Evolutionary conservation across 2,797 vertebrate species (phyloP), one percentile per base, ranked within the genome.

Genomic region (Hemibagrus guttatus): DNA sequence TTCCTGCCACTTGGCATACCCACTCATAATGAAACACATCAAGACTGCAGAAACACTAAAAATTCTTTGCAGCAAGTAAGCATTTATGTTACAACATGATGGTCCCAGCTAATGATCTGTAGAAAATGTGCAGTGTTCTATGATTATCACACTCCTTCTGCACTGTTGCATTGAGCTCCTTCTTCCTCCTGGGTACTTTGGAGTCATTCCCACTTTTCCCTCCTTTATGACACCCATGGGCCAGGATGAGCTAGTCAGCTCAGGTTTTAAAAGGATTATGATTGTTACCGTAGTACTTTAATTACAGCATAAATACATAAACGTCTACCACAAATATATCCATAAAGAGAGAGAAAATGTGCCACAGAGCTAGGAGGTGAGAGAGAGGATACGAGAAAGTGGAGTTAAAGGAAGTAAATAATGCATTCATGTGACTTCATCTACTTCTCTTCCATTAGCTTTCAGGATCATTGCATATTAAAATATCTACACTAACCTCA

Each of bases 91-190:
- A 68, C 11, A 68, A 82, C 42, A 54, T 52, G 26, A 82, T 31
- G 46, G 6, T 68, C 46, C 11, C 42, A 61, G 35, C 46, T 82
- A 68, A 82, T 82, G 46, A 42, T 68, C 49, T 68, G 46, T n/a
- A 82, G 63, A 82, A 82, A 52, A 68, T 68, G n/a, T 82, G 63
- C 42, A 54, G 63, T 52, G n/a, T 31, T 68, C 64, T 66, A 66
- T 66, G 26, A 16, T 82, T 49, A 82, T 82, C 42, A 49, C 42
- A 82, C 52, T 78, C 52, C 52, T 78, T 78, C 52, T 72, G 71
- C 71, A 56, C 52, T 56, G 28, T 35, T 78, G 42, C 71, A 72
- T 19, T n/a, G 23, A 46, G 71, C 71, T 26, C 42, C 42, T 72
- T 72, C 39, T 49, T 39, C 26, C 74, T 54, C 17, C 52, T 56